Evolutionary conservation across 2,888 invertebrate genomes (phyloP).

Genomic region (Acleris literana): DNA sequence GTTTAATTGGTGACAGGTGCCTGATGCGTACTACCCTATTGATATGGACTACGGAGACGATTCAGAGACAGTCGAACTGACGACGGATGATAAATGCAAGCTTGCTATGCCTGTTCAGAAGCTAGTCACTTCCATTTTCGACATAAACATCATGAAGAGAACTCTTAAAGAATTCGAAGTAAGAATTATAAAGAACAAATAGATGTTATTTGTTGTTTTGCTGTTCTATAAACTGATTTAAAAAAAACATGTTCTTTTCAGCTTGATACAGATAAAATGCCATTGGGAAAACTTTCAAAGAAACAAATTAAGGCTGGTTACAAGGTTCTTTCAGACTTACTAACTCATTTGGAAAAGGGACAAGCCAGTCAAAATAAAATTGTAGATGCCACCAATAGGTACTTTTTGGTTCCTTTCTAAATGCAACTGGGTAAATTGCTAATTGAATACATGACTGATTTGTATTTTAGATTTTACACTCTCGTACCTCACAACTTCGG

Average conservation of each 20-base stretch:
- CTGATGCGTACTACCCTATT: conserved; percentile 91
- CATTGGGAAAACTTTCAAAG: conserved; percentile 96
- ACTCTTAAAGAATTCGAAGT: conserved; percentile 97
- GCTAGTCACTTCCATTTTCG: conserved; percentile 93
- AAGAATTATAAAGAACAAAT: conserved; percentile 34
- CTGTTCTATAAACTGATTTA: background rate
- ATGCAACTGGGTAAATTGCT: background rate
- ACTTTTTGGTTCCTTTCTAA: conserved; percentile 2
- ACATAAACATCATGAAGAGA: conserved; percentile 95
- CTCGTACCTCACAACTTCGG: conserved; percentile 98
- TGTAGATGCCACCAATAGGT: conserved; percentile 93
- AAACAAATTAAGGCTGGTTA: conserved; percentile 95
- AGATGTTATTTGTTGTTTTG: too few relatives aligned
- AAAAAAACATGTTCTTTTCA: conserved; percentile 48
- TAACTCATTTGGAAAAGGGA: conserved; percentile 81
- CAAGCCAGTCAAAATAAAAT: conserved; percentile 79
- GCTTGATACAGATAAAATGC: conserved; percentile 98
- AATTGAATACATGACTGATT: background rate
- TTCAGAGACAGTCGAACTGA: conserved; percentile 71
- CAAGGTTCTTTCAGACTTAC: conserved; percentile 88
- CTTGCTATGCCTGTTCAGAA: conserved; percentile 91
- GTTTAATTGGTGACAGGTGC: conserved; percentile 65
- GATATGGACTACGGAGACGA: conserved; percentile 94
- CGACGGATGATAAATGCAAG: conserved; percentile 84
- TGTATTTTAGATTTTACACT: conserved; percentile 90